Evolutionary conservation across 2,113 vertebrate genomes (phyloP), one percentile per base, ranked within the genome.

Genomic region (Falcunculus frontatus): DNA sequence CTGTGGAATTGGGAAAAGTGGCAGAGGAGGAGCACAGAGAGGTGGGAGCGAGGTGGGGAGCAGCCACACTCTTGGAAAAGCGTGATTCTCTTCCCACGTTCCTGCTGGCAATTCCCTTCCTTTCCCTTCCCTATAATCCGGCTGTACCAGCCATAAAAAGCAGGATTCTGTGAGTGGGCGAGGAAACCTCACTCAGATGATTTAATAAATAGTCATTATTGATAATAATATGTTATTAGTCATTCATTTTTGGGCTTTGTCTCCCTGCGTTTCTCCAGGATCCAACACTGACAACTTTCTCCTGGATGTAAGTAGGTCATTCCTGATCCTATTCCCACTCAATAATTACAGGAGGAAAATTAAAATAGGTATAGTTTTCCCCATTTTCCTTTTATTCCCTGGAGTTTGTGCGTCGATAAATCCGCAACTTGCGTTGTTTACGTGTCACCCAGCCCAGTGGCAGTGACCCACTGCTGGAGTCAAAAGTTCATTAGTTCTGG

Each of bases 401-500:
- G 68, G 74, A 82, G 70, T 79, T 53, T 42, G 16, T 5, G 10
- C 46, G 4, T 59, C 20, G 39, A 75, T 75, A 75, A 53, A 55
- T 65, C 75, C 67, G 47, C 52, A 26, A 11, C 72, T 80, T 22
- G 30, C 2, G 7, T 26, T 59, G 79, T 89, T 84, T 52, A 18
- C 4, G 4, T 77, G 75, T 33, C 92, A 30, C 29, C 82, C 79
- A 83, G 63, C 87, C 41, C 16, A 17, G 69, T 50, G 76, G 81
- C 68, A 32, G 25, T 74, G 78, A 95, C 92, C 73, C 94, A 20
- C 65, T 13, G 29, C 77, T 87, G 50, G 49, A 49, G 60, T 81
- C 83, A 90, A 89, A 95, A 92, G 92, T 93, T 97, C 93, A 63
- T 95, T 97, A 95, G 93, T 95, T 95, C 96, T 80, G 80, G 35